Evolutionary conservation across 2,113 vertebrate species (phyloP).

Genomic region (Alligator mississippiensis): DNA sequence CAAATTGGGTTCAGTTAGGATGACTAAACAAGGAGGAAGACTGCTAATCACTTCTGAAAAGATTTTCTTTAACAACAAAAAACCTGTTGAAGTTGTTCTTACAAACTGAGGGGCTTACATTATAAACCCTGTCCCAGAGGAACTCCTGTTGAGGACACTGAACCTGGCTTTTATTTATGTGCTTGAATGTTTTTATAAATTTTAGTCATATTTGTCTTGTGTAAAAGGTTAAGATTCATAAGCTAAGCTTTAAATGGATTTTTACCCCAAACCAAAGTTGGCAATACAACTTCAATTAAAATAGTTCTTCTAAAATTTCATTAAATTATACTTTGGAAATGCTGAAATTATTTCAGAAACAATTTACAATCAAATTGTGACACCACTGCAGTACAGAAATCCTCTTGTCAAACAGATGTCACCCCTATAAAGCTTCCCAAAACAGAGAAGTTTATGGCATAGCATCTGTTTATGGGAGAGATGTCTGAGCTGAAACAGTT

Average conservation of each 20-base stretch:
- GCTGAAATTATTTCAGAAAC: slow-evolving; percentile 74
- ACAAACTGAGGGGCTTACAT: background rate
- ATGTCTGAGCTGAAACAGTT: slow-evolving; percentile 73
- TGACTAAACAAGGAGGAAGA: background rate
- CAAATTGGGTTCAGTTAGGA: background rate
- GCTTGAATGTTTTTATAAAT: background rate
- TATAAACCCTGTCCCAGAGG: background rate
- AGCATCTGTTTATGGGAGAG: slow-evolving; percentile 79
- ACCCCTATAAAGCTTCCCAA: slow-evolving; percentile 70
- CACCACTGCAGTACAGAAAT: slow-evolving; percentile 72
- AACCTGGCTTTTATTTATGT: slow-evolving; percentile 21
- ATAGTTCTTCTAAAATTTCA: slow-evolving; percentile 76
- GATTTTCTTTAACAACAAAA: background rate
- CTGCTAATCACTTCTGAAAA: background rate
- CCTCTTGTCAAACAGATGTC: slow-evolving; percentile 82
- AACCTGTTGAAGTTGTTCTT: background rate
- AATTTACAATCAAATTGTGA: slow-evolving; percentile 78
- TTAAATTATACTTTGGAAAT: slow-evolving; percentile 76
- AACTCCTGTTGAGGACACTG: background rate
- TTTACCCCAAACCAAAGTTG: slow-evolving; percentile 67
- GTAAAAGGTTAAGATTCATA: background rate
- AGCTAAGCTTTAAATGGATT: slow-evolving; percentile 33
- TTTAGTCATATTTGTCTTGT: slow-evolving; percentile 9
- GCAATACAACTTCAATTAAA: slow-evolving; percentile 62
- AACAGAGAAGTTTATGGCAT: slow-evolving; percentile 79